phyloP scores from a whole-genome alignment of 2,797 vertebrate genomes.

The Semaprochilodus insignis region DNA sequence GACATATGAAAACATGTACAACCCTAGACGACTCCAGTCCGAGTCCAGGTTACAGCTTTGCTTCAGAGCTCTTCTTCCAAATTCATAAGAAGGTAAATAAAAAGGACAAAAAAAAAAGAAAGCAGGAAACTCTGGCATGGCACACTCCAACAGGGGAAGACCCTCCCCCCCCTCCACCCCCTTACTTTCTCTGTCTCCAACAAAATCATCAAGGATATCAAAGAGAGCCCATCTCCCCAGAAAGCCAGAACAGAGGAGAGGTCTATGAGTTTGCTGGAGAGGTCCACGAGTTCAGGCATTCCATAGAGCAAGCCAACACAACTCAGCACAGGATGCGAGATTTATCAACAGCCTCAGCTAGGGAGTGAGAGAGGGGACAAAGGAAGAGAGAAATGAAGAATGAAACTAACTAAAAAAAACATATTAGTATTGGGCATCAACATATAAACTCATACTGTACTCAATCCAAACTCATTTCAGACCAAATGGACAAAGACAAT shows the following conservation, averaged over 20 bases:
- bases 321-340: constrained; percentile 47
- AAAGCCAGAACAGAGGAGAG: neutral
- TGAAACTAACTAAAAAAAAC: neutral
- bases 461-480: constrained; percentile 17
- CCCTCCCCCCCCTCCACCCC: too few species aligned
- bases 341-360: constrained; percentile 39
- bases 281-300: constrained; percentile 56
- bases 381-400: neutral
- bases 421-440: neutral
- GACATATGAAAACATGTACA: neutral
- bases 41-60: neutral
- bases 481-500: neutral
- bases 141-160: neutral
- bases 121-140: neutral
- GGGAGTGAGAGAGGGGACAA: constrained; percentile 4
- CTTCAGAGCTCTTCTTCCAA: neutral
- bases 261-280: constrained; percentile 45
- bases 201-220: neutral
- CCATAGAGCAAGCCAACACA: constrained; percentile 47
- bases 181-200: neutral
- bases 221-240: constrained; percentile 17
- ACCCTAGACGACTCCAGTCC: neutral
- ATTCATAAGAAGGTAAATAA: neutral
- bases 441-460: neutral
- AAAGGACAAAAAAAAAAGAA: too few species aligned